Evolutionary conservation across 2,888 invertebrate genomes (phyloP).

Genomic region (Empis livida): DNA sequence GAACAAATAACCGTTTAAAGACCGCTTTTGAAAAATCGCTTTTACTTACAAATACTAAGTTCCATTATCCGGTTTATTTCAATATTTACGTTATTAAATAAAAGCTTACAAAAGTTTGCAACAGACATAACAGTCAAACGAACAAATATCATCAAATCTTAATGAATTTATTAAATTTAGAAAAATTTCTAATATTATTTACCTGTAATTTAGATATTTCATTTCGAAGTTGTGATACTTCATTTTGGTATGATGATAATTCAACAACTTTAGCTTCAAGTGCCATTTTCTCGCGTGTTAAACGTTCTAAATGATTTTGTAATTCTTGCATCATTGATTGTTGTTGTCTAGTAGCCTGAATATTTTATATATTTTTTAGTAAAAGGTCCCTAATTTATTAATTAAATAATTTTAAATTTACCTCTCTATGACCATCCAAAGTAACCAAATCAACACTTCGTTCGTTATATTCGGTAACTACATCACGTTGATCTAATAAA

Average conservation of each 20-base stretch:
- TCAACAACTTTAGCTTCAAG: slow-evolving; percentile 49
- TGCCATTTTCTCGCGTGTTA: slow-evolving; percentile 50
- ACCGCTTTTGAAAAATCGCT: no score
- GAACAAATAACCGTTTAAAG: no score
- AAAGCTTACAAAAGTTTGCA: no score
- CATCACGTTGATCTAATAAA: slow-evolving; percentile 12
- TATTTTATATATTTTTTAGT: slow-evolving; percentile 1
- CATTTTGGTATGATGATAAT: slow-evolving; percentile 49
- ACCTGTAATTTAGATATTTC: slow-evolving; percentile 62
- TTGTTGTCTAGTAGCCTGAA: slow-evolving; percentile 22
- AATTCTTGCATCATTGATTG: slow-evolving; percentile 44
- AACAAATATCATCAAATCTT: no score
- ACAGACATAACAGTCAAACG: no score
- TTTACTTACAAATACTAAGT: no score
- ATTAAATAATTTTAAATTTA: slow-evolving; percentile 1
- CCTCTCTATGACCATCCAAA: slow-evolving; percentile 13
- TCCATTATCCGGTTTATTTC: no score
- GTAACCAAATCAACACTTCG: slow-evolving; percentile 4
- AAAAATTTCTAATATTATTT: slow-evolving; percentile 7
- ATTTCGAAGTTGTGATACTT: slow-evolving; percentile 51
- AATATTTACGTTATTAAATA: no score
- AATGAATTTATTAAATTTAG: no score
- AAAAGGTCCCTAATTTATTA: neutral
- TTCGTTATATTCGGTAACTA: slow-evolving; percentile 2
- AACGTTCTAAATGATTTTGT: slow-evolving; percentile 47